Evolutionary conservation across 2,113 vertebrate genomes (phyloP).

Genomic region (Phalacrocorax brasilianus): DNA sequence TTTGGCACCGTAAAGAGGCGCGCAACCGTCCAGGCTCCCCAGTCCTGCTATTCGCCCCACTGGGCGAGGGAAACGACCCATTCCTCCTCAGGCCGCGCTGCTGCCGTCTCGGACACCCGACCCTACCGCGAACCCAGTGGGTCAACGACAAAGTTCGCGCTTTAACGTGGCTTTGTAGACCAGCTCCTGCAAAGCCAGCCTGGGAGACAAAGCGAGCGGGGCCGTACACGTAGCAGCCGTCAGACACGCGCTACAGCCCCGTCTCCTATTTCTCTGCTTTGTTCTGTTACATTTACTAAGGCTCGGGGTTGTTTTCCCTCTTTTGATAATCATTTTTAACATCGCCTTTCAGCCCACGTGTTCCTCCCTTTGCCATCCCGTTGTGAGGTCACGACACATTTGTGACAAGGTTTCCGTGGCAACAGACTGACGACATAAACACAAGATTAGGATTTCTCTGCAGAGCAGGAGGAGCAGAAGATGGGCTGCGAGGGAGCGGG

Average conservation of each 20-base stretch:
- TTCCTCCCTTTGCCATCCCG: conserved; percentile 20
- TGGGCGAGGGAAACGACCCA: background rate
- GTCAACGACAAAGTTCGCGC: background rate
- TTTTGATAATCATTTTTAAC: background rate
- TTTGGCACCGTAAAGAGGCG: rapidly evolving
- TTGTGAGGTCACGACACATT: conserved; percentile 63
- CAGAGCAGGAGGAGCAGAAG: conserved; percentile 60
- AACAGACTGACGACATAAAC: conserved; percentile 74
- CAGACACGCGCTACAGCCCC: rapidly evolving
- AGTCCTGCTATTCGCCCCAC: background rate
- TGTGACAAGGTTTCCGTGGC: conserved; percentile 68
- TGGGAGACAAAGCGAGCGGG: rapidly evolving
- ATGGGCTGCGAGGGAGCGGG: conserved; percentile 52
- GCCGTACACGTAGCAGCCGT: rapidly evolving
- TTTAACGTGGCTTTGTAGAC: rapidly evolving
- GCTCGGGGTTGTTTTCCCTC: background rate
- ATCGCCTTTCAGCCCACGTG: background rate
- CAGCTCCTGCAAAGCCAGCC: rapidly evolving
- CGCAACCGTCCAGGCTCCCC: background rate
- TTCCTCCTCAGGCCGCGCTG: rapidly evolving
- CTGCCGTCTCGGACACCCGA: rapidly evolving
- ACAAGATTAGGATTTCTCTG: conserved; percentile 62
- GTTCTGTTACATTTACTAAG: background rate
- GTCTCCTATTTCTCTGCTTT: rapidly evolving
- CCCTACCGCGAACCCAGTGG: rapidly evolving